These are phyloP conservation scores for Trichechus manatus DNA, from an alignment of 2,113 vertebrate genomes.

Conservation along the genomic window DNA sequence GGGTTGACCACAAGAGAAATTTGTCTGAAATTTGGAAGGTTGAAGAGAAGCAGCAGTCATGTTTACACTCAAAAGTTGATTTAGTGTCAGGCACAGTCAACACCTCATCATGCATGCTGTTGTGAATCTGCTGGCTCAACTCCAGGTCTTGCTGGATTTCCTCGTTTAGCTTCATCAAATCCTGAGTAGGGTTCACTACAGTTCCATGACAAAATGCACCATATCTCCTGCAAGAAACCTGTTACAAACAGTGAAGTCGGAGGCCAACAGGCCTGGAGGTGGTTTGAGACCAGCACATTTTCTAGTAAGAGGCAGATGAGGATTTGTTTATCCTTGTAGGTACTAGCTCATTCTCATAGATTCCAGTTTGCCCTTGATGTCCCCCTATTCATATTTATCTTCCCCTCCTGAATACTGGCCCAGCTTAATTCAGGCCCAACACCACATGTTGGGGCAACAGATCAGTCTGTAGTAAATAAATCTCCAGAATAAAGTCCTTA, in stretches of 20 bases:
- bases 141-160: background rate
- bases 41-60: background rate
- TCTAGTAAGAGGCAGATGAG: background rate
- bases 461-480: background rate
- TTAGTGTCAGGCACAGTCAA: rapidly evolving
- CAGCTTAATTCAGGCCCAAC: background rate
- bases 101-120: rapidly evolving
- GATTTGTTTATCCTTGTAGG: background rate
- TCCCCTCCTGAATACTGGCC: background rate
- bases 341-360: background rate
- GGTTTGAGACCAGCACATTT: background rate
- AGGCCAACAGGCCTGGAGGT: background rate
- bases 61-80: background rate
- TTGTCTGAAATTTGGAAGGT: background rate
- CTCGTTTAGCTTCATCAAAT: background rate
- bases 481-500: background rate
- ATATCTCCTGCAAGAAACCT: background rate
- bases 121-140: background rate
- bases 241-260: background rate
- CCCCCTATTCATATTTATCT: background rate
- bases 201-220: background rate
- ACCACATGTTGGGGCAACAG: background rate
- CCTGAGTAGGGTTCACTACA: rapidly evolving
- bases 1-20: background rate
- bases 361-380: background rate